These are phyloP conservation scores for Athalia rosae DNA, from an alignment of 2,888 invertebrate species.

Conservation along the genomic window DNA sequence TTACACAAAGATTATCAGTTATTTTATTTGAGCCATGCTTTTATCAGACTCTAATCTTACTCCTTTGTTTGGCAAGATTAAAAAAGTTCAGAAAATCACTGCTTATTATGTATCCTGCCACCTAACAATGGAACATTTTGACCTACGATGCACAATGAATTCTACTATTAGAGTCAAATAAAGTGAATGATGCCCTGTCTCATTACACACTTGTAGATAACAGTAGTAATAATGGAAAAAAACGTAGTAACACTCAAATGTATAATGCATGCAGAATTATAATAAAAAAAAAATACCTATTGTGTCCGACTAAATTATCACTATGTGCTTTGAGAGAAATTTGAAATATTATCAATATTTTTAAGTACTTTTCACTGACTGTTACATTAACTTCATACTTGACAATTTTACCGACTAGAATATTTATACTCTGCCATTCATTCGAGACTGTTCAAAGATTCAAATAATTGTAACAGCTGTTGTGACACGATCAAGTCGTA, in stretches of 20 bases:
- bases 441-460: neutral
- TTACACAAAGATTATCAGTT: slow-evolving; percentile 21
- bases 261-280: neutral
- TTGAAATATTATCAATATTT: too few relatives aligned
- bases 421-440: too few relatives aligned
- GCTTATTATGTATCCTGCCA: neutral
- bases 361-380: too few relatives aligned
- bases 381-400: too few relatives aligned
- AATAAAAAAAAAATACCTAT: neutral
- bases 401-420: too few relatives aligned
- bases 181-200: neutral
- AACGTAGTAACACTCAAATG: too few relatives aligned
- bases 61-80: slow-evolving; percentile 20
- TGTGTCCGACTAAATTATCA: neutral
- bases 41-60: slow-evolving; percentile 17
- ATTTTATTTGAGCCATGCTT: neutral
- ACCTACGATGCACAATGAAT: neutral
- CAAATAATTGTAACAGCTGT: slow-evolving; percentile 19
- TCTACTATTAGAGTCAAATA: neutral
- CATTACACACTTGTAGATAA: too few relatives aligned
- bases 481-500: slow-evolving; percentile 7
- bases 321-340: too few relatives aligned
- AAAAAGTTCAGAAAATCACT: neutral
- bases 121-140: neutral
- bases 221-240: too few relatives aligned